Conservation (phyloP, 2,797 vertebrate species). For the Leptodon cayanensis region DNA sequence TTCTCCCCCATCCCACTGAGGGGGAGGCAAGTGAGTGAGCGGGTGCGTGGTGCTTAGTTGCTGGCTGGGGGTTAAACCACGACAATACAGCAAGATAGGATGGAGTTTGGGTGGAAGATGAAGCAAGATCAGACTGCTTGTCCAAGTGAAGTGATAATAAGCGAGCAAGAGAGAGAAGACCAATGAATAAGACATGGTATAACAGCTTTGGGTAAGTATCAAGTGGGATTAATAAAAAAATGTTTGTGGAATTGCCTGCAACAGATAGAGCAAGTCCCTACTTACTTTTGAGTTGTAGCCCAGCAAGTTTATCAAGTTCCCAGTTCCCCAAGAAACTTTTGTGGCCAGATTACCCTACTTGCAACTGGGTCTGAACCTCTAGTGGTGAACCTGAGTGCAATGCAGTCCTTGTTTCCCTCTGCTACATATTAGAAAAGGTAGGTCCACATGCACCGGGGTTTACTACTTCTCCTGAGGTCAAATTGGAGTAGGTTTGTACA, state of each 20-base stretch:
- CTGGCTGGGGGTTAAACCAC: too few relatives aligned
- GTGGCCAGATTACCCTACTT: neutral
- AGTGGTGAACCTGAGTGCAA: neutral
- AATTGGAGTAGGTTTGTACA: neutral
- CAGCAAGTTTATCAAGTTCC: neutral
- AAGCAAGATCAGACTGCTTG: neutral
- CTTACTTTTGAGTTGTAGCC: neutral
- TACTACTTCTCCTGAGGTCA: neutral
- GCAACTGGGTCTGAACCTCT: neutral
- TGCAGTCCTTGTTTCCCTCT: neutral
- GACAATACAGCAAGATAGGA: fast-evolving
- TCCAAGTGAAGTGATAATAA: neutral
- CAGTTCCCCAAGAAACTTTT: neutral
- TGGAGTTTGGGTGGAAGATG: neutral
- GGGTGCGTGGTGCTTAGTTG: too few relatives aligned
- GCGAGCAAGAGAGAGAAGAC: neutral
- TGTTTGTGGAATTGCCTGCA: neutral
- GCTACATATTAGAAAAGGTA: fast-evolving
- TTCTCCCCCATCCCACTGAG: too few relatives aligned
- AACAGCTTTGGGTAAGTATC: neutral
- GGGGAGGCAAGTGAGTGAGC: too few relatives aligned
- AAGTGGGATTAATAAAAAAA: neutral
- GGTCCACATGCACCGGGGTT: neutral
- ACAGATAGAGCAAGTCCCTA: neutral
- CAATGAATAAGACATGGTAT: neutral